Conservation (phyloP, 2,888 invertebrate species). For the Drosophila picticornis region DNA sequence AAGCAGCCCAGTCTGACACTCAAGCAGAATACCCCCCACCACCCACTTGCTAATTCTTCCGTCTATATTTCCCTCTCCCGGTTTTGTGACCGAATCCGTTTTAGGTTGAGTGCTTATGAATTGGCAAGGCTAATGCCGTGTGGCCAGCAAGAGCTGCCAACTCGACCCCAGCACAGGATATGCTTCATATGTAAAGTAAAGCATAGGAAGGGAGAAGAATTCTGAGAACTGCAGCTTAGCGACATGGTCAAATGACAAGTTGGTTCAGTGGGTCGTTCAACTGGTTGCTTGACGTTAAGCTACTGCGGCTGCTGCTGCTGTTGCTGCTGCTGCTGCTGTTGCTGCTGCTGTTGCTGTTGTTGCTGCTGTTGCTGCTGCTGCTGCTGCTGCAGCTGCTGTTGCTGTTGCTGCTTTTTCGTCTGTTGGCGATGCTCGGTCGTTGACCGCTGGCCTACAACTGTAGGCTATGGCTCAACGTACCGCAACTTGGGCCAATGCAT, state of each 20-base stretch:
- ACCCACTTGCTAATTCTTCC: neutral
- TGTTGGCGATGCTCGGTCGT: constrained; percentile 58
- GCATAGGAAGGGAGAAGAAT: constrained; percentile 25
- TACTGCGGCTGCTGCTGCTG: constrained; percentile 3
- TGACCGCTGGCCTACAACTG: constrained; percentile 77
- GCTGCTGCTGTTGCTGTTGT: constrained; percentile 15
- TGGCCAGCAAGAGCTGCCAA: neutral
- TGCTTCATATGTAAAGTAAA: neutral
- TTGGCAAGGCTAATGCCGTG: neutral
- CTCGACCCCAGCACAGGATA: constrained; percentile 37
- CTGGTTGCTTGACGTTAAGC: constrained; percentile 59
- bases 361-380: constrained; percentile 30
- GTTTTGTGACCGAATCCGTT: constrained; percentile 21
- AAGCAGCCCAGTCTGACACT: constrained; percentile 10
- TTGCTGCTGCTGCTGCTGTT: constrained; percentile 26
- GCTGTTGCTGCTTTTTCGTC: constrained; percentile 35
- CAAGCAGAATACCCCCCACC: constrained; percentile 1
- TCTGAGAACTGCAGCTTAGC: constrained; percentile 44
- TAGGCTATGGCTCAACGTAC: constrained; percentile 64
- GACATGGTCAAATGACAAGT: constrained; percentile 76
- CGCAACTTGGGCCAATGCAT: constrained; percentile 36
- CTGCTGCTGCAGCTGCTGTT: constrained; percentile 19
- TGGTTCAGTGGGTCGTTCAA: constrained; percentile 78
- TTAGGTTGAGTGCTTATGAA: neutral
- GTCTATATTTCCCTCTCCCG: neutral